Conservation (phyloP, 2,797 vertebrate genomes). For the Natrix natrix region DNA sequence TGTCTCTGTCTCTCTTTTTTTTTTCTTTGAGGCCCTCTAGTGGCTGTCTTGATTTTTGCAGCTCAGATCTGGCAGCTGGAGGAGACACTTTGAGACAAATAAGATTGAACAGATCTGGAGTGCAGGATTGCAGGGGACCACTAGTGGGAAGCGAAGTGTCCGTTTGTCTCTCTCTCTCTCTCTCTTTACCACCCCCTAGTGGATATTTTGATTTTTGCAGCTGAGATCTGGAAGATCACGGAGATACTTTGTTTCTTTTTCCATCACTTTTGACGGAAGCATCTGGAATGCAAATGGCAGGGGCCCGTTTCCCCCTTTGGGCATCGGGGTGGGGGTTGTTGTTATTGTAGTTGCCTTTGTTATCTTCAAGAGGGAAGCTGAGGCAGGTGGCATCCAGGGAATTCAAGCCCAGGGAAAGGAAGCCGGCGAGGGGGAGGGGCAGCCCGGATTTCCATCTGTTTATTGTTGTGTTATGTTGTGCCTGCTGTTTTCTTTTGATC, state of each 20-base stretch:
- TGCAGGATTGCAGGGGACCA: no score
- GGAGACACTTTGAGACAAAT: background rate
- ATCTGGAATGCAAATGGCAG: background rate
- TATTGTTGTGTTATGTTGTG: background rate
- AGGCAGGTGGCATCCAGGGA: background rate
- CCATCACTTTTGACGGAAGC: background rate
- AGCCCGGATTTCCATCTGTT: background rate
- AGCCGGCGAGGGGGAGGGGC: background rate
- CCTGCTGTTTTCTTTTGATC: background rate
- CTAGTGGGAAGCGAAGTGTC: no score
- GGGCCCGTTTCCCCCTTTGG: no score
- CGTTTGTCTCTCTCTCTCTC: no score
- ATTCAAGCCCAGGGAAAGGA: background rate
- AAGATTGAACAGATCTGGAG: background rate
- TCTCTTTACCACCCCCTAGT: no score
- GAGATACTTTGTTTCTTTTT: background rate
- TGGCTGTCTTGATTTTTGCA: background rate
- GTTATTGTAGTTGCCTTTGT: background rate
- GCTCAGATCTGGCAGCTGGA: background rate
- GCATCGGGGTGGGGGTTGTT: background rate
- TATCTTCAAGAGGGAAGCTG: background rate
- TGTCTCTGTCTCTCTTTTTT: accelerated
- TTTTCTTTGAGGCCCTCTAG: background rate
- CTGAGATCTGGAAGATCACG: background rate
- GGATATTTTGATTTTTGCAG: background rate